Base-by-base conservation (phyloP, 1,140 invertebrate species). In the Caerostris extrusa region DNA sequence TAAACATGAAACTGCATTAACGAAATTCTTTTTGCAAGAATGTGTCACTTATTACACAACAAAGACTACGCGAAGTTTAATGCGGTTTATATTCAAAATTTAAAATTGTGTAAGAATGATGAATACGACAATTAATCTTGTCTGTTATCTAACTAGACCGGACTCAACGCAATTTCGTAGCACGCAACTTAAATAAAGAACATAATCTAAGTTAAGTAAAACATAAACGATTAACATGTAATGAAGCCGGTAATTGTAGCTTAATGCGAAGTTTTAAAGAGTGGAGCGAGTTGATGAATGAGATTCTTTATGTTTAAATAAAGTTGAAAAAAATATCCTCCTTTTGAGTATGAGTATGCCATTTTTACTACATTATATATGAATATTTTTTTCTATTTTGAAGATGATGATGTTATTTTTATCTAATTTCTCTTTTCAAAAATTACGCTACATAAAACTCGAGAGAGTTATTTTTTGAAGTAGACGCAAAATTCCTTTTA, bases 151-250 rank as follows among this genome's bases (percentile, higher is more conserved):
- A 67, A 67, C 14, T 77, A 34, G 10, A 53, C 5, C 71, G 10
- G 10, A 77, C 71, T 50, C 71, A 77, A 77, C 71, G 3, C 71
- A 77, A 50, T 34, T 50, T 12, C 10, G 71, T 12, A 50, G 71
- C 71, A 77, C 71, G 71, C 71, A 77, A 77, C 53, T 77, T 77
- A 77, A 77, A 77, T 77, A 77, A 77, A 77, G 71, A 77, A 77
- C 71, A 53, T 50, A 77, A 64, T 64, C 61, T 64, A 12, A 50
- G 34, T 34, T 77, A 77, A 77, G 71, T 50, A 77, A 77, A 77
- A 77, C 71, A 77, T 77, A 77, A 77, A 77, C 71, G 50, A 77
- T 77, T 77, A 77, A 77, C 71, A 77, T 77, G 50, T 77, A 77
- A 77, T 77, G 71, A 77, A 77, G 71, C 19, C 10, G 34, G 71